These are phyloP conservation scores for Myzus persicae DNA, from an alignment of 1,140 invertebrate species.

Conservation along the genomic window DNA sequence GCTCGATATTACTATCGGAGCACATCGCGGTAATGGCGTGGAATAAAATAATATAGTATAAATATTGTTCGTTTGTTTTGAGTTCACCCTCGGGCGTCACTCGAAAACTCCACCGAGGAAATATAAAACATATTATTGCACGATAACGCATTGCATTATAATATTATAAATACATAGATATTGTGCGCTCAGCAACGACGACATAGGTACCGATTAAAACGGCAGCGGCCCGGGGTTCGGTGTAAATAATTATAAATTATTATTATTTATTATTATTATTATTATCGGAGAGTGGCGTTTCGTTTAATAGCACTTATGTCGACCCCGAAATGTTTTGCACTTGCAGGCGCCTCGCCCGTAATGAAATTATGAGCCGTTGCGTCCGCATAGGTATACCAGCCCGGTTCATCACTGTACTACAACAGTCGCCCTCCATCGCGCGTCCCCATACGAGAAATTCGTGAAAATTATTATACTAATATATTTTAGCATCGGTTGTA, in stretches of 20 bases:
- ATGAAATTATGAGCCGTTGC: neutral
- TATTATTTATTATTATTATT: no score
- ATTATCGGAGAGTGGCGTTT: neutral
- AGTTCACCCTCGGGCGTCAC: neutral
- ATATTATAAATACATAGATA: neutral
- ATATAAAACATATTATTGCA: neutral
- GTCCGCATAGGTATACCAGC: neutral
- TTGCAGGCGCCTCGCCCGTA: neutral
- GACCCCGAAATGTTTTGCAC: neutral
- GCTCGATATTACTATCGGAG: no score
- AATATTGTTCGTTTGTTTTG: neutral
- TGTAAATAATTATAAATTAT: no score
- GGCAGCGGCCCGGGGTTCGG: neutral
- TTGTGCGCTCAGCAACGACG: neutral
- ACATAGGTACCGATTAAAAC: neutral
- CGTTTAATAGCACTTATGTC: constrained; percentile 14
- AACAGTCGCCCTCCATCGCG: no score
- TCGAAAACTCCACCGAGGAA: neutral
- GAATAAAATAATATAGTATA: neutral
- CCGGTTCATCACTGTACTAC: neutral
- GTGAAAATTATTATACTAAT: neutral
- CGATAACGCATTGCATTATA: neutral
- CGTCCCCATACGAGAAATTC: neutral
- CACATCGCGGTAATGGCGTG: no score
- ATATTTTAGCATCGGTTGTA: no score